phyloP scores from a whole-genome alignment of 92 coral and sea anemone genomes.

The Umimayanthus chanpuru region DNA sequence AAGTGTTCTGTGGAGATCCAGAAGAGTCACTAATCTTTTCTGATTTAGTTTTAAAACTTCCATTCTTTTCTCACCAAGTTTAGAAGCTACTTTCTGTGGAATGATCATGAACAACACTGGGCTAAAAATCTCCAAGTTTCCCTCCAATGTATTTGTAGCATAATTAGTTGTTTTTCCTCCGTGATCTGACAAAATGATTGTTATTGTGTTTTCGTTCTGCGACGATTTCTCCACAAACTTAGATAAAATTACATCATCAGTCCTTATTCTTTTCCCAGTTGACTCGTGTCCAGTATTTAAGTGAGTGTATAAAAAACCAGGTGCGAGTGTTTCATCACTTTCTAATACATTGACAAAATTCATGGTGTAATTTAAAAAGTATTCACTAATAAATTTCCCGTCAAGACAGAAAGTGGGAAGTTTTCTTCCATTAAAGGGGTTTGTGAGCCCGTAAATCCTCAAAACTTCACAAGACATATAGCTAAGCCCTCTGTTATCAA shows the following conservation, averaged over 20 bases:
- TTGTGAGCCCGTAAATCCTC: conserved; percentile 58
- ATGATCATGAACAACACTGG: conserved; percentile 89
- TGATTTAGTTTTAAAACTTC: conserved; percentile 67
- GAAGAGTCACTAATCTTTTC: conserved; percentile 72
- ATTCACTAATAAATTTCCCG: conserved; percentile 76
- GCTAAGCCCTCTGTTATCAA: conserved; percentile 79
- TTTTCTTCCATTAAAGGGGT: conserved; percentile 61
- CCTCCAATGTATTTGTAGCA: conserved; percentile 72
- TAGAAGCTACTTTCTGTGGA: conserved; percentile 79
- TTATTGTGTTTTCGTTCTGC: conserved; percentile 68
- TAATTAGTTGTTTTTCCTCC: conserved; percentile 88
- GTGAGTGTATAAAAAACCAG: conserved; percentile 77
- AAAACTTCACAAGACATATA: conserved; percentile 74
- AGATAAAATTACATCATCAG: conserved; percentile 70
- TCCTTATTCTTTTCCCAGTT: conserved; percentile 79
- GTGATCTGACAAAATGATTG: conserved; percentile 86
- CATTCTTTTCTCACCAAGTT: conserved; percentile 74
- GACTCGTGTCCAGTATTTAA: conserved; percentile 90
- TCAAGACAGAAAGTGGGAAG: conserved; percentile 62
- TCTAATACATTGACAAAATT: conserved; percentile 62
- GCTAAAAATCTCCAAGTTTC: conserved; percentile 83
- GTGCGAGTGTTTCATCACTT: conserved; percentile 52
- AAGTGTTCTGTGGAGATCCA: conserved; percentile 75
- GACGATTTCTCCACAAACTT: conserved; percentile 72
- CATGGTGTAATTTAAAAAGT: conserved; percentile 65